Conservation (phyloP, 2,113 vertebrate genomes). For the Pluvianellus socialis region DNA sequence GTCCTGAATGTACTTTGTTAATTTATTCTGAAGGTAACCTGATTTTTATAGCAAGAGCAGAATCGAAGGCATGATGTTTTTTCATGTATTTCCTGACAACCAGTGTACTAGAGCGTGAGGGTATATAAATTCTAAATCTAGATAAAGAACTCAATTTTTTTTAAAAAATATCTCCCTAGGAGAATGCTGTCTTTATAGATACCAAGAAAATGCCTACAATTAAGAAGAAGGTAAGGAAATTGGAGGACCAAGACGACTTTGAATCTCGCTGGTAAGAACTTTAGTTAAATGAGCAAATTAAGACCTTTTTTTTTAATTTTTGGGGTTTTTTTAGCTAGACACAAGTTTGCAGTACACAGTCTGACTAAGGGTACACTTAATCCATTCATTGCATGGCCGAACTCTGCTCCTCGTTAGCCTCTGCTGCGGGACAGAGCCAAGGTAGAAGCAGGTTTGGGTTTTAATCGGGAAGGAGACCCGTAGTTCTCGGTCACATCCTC, state of each 20-base stretch:
- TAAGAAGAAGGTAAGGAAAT: constrained; percentile 96
- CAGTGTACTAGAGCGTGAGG: neutral
- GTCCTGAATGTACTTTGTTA: neutral
- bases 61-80: neutral
- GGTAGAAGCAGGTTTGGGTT: neutral
- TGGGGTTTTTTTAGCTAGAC: neutral
- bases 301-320: neutral
- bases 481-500: neutral
- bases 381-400: neutral
- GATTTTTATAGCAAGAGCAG: neutral
- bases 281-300: neutral
- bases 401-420: neutral
- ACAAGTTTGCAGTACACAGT: neutral
- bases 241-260: constrained; percentile 94
- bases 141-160: neutral
- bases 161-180: constrained; percentile 69
- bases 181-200: constrained; percentile 94
- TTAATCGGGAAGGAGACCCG: neutral
- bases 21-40: neutral
- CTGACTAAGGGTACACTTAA: neutral
- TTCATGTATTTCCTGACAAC: neutral
- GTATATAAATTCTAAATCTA: neutral
- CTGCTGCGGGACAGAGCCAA: neutral
- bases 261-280: constrained; percentile 91
- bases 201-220: constrained; percentile 93